phyloP scores from a whole-genome alignment of 2,888 invertebrate species.

The Sinopyrophorus schimmeli region DNA sequence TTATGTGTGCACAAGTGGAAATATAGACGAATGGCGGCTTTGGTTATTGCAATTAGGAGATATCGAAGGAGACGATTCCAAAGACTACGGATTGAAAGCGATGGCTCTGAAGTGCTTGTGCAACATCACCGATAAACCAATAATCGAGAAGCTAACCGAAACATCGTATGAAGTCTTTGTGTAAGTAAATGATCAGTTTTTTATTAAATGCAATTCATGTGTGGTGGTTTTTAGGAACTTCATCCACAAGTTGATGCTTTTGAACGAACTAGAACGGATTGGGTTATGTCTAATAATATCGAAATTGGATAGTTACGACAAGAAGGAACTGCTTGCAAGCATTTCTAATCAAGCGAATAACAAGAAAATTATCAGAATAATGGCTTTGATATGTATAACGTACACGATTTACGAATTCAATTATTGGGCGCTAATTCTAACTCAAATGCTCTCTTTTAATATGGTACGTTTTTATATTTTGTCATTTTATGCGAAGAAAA shows the following conservation, averaged over 20 bases:
- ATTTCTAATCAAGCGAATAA: constrained; percentile 38
- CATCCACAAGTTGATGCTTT: constrained; percentile 43
- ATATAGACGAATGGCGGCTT: constrained; percentile 33
- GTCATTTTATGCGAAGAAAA: no score
- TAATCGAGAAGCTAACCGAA: constrained; percentile 38
- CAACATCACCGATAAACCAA: constrained; percentile 41
- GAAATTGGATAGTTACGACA: constrained; percentile 39
- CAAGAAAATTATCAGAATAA: constrained; percentile 40
- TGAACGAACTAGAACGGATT: constrained; percentile 44
- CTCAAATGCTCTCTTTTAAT: constrained; percentile 36
- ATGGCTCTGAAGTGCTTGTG: constrained; percentile 47
- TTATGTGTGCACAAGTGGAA: constrained; percentile 37
- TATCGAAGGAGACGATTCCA: constrained; percentile 21
- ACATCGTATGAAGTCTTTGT: constrained; percentile 38
- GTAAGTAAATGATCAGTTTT: constrained; percentile 35
- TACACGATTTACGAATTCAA: constrained; percentile 41
- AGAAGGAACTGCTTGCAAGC: constrained; percentile 43
- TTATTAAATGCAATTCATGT: background rate
- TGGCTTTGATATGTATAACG: constrained; percentile 45
- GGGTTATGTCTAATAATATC: constrained; percentile 42
- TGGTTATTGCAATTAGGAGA: constrained; percentile 28
- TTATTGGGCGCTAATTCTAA: constrained; percentile 37
- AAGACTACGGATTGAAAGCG: constrained; percentile 37
- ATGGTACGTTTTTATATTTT: constrained; percentile 45
- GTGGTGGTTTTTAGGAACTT: constrained; percentile 37